Conservation (phyloP, 2,888 invertebrate species). For the Aphidius colemani region DNA sequence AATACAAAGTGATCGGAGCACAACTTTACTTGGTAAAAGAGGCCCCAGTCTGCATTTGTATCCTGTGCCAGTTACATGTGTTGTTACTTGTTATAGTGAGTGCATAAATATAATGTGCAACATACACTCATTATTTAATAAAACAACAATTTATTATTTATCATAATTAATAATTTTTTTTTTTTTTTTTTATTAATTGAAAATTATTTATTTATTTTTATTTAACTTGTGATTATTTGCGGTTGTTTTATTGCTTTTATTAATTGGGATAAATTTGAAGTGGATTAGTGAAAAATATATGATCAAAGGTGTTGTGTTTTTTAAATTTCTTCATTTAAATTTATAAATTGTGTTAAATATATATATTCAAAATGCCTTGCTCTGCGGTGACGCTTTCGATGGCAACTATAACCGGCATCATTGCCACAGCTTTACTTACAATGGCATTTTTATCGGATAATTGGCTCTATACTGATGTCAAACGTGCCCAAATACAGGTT, state of each 20-base stretch:
- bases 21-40: too few relatives aligned
- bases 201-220: slow-evolving; percentile 6
- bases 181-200: not conserved
- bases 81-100: too few relatives aligned
- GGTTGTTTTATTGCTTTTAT: slow-evolving; percentile 23
- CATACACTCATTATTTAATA: too few relatives aligned
- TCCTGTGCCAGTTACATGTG: too few relatives aligned
- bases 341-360: slow-evolving; percentile 9
- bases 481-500: slow-evolving; percentile 87
- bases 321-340: not conserved
- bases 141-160: too few relatives aligned
- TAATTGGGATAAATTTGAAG: slow-evolving; percentile 12
- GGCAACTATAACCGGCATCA: slow-evolving; percentile 93
- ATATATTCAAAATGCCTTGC: slow-evolving; percentile 77
- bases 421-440: slow-evolving; percentile 89
- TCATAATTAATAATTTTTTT: too few relatives aligned
- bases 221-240: slow-evolving; percentile 5
- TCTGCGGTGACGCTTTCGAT: slow-evolving; percentile 93
- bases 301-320: not conserved
- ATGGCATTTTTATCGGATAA: slow-evolving; percentile 96
- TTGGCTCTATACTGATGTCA: slow-evolving; percentile 94
- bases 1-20: too few relatives aligned
- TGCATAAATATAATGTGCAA: too few relatives aligned
- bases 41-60: too few relatives aligned
- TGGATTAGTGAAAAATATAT: slow-evolving; percentile 19